Conservation (phyloP, 2,888 invertebrate species). For the Eutolmus rufibarbis region DNA sequence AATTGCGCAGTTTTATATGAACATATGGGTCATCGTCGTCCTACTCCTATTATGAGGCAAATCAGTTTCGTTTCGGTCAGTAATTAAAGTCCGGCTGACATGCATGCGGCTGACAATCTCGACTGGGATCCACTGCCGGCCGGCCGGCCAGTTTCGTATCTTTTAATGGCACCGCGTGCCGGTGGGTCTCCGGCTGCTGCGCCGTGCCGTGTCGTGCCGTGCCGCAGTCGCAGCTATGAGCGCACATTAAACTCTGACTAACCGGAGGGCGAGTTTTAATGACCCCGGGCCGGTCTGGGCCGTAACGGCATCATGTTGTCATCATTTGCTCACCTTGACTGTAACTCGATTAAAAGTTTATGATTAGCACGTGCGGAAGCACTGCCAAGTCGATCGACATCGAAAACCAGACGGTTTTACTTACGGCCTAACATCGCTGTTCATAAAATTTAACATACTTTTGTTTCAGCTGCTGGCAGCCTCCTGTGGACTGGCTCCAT, state of each 20-base stretch:
- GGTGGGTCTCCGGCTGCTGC: not conserved
- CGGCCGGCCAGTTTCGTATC: not conserved
- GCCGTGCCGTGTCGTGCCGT: not conserved
- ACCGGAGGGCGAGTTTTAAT: conserved; percentile 22
- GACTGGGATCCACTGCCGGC: not conserved
- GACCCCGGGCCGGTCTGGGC: not conserved
- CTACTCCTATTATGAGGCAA: conserved; percentile 36
- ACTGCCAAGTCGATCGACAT: not conserved
- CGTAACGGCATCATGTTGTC: conserved; percentile 15
- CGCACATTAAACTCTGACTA: not conserved
- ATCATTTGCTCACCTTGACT: not conserved
- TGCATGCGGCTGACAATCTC: not conserved
- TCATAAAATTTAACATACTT: not conserved
- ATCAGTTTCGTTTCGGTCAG: conserved; percentile 36
- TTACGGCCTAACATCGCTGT: not conserved
- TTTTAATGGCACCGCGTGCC: not conserved
- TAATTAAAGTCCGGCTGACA: conserved; percentile 27
- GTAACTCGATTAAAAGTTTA: conserved; percentile 22
- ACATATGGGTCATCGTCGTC: conserved; percentile 40
- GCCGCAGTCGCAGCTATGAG: not conserved
- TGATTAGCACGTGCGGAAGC: conserved; percentile 2
- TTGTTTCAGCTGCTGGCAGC: not conserved
- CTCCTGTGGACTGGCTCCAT: not conserved
- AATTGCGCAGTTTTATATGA: conserved; percentile 35
- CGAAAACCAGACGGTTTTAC: not conserved